Base-by-base conservation (phyloP, 2,888 invertebrate genomes). In the Mythimna ferrago region DNA sequence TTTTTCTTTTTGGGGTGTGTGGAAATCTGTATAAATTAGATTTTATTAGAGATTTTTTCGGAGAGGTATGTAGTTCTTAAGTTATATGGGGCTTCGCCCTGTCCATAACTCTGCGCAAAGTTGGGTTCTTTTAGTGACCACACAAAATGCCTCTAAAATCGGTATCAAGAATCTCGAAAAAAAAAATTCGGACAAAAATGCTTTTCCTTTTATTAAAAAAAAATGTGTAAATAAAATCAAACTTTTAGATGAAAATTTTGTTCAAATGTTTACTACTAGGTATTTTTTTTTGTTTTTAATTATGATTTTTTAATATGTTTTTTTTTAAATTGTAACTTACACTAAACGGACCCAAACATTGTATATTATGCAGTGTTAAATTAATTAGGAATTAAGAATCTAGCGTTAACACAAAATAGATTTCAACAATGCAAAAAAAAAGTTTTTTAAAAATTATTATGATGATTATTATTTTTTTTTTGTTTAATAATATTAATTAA, bases 11-110 rank as follows among this genome's bases (percentile, higher is more conserved):
- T 89, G 90, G 94, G 95, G 95, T 95, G 95, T 95, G 95, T 93
- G 95, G 95, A 95, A 93, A 88, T 88, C 92, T 95, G 95, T 95
- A 95, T 94, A 95, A 96, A 95, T 93, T 95, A 94, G 94, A 89
- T 92, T 93, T 91, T 91, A 93, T 93, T 94, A 92, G 91, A 93
- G 93, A 91, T 91, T 92, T 92, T 35, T 93, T 92, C 90, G 89
- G 90, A 90, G 88, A 89, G 90, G 89, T 94, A 53, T 9, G 51
- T 53, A 93, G 93, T 78, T 84, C 73, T 89, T 93, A 93, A 93
- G 93, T 92, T 91, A 82, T 83, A 89, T 85, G 91, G 89, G 90
- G 87, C 76, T 72, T 63, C 73, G 92, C 91, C 91, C 92, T 88
- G 93, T 93, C 93, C 93, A 92, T 90, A 89, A 86, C 88, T 82